Percentiles rank a stretch among this genome's conserved stretches.
These are phyloP conservation scores for Pachycephus smyrnensis DNA, from an alignment of 2,888 invertebrate genomes.

Conservation along the genomic window DNA sequence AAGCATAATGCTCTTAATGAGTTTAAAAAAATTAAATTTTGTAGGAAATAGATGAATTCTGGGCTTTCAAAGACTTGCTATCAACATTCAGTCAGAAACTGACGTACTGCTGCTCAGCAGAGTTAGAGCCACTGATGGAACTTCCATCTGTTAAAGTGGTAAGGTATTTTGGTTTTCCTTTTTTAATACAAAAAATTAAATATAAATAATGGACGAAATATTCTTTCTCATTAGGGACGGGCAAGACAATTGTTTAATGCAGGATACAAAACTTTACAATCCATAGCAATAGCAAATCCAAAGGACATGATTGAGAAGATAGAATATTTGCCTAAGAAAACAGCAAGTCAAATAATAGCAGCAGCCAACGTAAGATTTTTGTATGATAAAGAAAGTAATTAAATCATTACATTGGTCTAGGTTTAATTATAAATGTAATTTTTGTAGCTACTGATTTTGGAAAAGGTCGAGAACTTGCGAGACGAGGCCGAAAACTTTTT, in stretches of 20 bases:
- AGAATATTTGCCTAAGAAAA: slow-evolving; percentile 78
- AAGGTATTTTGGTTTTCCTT: slow-evolving; percentile 29
- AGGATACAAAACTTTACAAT: slow-evolving; percentile 83
- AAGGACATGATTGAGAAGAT: slow-evolving; percentile 74
- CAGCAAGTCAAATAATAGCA: slow-evolving; percentile 85
- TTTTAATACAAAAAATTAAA: not conserved
- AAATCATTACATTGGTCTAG: not conserved
- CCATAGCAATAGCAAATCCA: slow-evolving; percentile 80
- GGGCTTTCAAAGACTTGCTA: slow-evolving; percentile 85
- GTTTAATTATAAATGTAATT: slow-evolving; percentile 37
- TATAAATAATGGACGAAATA: not conserved
- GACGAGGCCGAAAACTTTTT: slow-evolving; percentile 86
- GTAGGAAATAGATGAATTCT: slow-evolving; percentile 80
- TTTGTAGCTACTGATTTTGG: slow-evolving; percentile 81
- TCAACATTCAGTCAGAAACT: slow-evolving; percentile 79
- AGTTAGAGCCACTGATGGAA: slow-evolving; percentile 86
- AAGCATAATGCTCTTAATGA: not conserved
- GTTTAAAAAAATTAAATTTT: slow-evolving; percentile 23
- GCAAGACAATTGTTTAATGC: slow-evolving; percentile 87
- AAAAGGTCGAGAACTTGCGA: slow-evolving; percentile 87
- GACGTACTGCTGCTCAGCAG: slow-evolving; percentile 85
- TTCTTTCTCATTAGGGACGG: slow-evolving; percentile 73
- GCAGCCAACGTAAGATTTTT: slow-evolving; percentile 80
- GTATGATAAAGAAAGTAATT: not conserved
- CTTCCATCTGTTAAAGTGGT: slow-evolving; percentile 89